Conservation (phyloP, 2,888 invertebrate genomes). For the Colostygia pectinataria region DNA sequence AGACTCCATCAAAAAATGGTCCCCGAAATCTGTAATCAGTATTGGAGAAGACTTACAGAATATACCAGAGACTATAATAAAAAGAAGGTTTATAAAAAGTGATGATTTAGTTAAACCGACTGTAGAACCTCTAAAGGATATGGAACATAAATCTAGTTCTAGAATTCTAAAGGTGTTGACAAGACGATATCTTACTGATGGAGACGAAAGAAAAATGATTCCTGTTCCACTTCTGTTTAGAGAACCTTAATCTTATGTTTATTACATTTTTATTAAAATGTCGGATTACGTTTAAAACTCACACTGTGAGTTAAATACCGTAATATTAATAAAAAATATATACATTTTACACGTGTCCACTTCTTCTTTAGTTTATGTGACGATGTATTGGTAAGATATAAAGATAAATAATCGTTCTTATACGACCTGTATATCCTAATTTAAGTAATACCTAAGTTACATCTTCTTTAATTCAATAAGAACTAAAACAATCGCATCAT, state of each 20-base stretch:
- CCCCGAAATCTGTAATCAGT: slow-evolving; percentile 17
- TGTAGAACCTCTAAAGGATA: not conserved
- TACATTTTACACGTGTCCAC: too few species aligned
- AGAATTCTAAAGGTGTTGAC: slow-evolving; percentile 12
- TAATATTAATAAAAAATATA: too few species aligned
- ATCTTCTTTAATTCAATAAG: too few species aligned
- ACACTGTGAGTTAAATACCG: too few species aligned
- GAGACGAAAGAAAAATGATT: slow-evolving; percentile 50
- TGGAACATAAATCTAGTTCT: slow-evolving; percentile 6
- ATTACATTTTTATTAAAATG: too few species aligned
- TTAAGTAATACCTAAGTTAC: too few species aligned
- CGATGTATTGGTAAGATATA: too few species aligned
- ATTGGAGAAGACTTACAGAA: not conserved
- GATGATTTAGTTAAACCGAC: slow-evolving; percentile 15
- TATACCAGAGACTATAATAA: slow-evolving; percentile 18
- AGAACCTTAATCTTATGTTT: slow-evolving; percentile 30
- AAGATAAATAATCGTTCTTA: too few species aligned
- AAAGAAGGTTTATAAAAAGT: slow-evolving; percentile 31
- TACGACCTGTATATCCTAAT: too few species aligned
- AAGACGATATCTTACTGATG: slow-evolving; percentile 33
- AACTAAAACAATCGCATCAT: too few species aligned
- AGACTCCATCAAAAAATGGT: slow-evolving; percentile 35
- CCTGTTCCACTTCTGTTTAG: slow-evolving; percentile 57
- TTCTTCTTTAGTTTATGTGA: too few species aligned
- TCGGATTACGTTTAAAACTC: too few species aligned